Evolutionary conservation across 2,888 invertebrate species (phyloP).

Genomic region (Nomada fabriciana): DNA sequence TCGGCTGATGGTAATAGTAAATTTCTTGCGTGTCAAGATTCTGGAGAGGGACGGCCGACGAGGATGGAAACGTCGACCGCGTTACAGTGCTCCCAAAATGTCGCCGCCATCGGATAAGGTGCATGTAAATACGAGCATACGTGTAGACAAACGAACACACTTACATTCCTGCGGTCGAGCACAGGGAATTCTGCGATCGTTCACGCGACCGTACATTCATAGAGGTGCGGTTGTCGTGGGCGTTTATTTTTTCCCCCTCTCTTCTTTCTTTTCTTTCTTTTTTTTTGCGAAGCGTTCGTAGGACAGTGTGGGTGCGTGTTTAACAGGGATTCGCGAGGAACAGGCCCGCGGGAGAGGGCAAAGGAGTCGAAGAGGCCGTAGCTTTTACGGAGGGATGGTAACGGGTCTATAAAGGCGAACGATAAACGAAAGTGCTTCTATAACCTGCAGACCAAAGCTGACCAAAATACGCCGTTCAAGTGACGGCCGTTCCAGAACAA

Average conservation of each 20-base stretch:
- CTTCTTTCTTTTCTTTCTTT: too few species aligned
- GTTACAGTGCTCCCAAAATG: constrained; percentile 23
- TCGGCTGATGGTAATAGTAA: constrained; percentile 53
- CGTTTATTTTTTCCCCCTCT: neutral
- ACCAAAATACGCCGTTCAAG: constrained; percentile 25
- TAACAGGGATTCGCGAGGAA: neutral
- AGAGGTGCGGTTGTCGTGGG: constrained; percentile 9
- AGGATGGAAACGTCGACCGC: neutral
- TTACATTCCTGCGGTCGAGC: neutral
- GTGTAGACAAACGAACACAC: neutral
- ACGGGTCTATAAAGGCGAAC: constrained; percentile 18
- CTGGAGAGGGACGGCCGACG: neutral
- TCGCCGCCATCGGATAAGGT: neutral
- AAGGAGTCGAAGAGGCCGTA: neutral
- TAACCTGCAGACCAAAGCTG: neutral
- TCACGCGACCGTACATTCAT: constrained; percentile 9
- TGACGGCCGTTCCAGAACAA: constrained; percentile 19
- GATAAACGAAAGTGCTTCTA: constrained; percentile 36
- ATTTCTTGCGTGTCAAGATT: constrained; percentile 55
- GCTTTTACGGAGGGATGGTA: neutral
- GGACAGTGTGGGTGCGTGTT: neutral
- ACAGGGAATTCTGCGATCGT: constrained; percentile 10
- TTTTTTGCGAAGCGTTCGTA: neutral
- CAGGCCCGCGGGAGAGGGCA: constrained; percentile 3
- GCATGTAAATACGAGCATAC: constrained; percentile 1